Base-by-base conservation (phyloP, 2,113 vertebrate species). In the Gymnorhina tibicen region DNA sequence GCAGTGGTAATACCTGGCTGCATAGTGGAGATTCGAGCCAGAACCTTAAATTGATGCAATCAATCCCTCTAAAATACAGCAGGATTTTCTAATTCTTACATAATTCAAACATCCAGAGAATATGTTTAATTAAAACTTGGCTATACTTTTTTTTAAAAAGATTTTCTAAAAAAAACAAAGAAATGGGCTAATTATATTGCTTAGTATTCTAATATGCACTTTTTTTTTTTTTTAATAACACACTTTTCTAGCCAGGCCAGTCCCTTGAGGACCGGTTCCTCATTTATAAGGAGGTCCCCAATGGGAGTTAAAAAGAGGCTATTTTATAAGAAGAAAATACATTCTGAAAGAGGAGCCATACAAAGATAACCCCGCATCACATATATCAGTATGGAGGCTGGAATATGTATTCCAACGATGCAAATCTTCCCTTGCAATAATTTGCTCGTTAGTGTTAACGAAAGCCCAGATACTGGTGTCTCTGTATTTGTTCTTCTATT, bases 51-150 rank as follows among this genome's bases (percentile, higher is more conserved):
- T 23, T 55, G 69, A 87, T 85, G 53, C 66, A 82, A 90, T 86
- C 72, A 87, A 94, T 94, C 55, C 85, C 69, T 58, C 58, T 80
- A 83, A 97, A 94, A 85, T 52, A 68, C 58, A 91, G 53, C 64
- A 63, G 28, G 39, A 49, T 91, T 94, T 93, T 85, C 66, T 50
- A 91, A 92, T 86, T 89, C 87, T 92, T 95, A 74, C 74, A 53
- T 88, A 94, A 91, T 96, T 96, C 95, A 97, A 95, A 97, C 67
- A 93, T 87, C 93, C 91, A 97, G 96, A 97, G 93, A 97, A 93
- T 97, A 97, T 96, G 96, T 96, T 98, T 97, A 98, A 98, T 98
- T 97, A 98, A 97, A 97, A 98, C 91, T 96, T 96, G 90, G 89
- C 81, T 96, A 95, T 85, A 93, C 52, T 49, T 94, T 92, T 17